Evolutionary conservation across 1,140 invertebrate genomes (phyloP), one percentile per base, ranked within the genome.

Genomic region (Listronotus bonariensis): DNA sequence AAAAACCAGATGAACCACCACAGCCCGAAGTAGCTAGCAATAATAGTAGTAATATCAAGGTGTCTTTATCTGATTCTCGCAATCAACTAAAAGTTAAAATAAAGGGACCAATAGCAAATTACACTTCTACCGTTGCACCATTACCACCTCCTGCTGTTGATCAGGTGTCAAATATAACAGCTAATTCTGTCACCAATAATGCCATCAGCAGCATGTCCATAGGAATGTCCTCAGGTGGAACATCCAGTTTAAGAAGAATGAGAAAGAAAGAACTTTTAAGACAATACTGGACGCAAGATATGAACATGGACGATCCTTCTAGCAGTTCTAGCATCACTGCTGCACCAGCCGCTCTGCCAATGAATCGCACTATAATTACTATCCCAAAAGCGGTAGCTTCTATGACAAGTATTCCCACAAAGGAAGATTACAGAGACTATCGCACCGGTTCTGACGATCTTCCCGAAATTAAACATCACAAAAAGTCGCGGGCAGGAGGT

Each of bases 71-170:
- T 9, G 91, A 90, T 76, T 88, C 90, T 0, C 80, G 91, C 14
- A 93, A 93, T 79, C 92, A 93, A 72, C 76, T 95, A 0, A 95
- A 95, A 76, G 88, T 95, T 0, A 95, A 95, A 78, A 95, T 95
- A 64, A 95, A 95, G 78, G 92, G 92, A 10, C 92, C 92, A 0
- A 91, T 93, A 71, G 88, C 89, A 0, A 91, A 91, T 72, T 92
- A 92, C 49, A 82, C 86, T 0, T 79, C 86, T 2, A 79, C 80
- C 6, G 77, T 81, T 10, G 74, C 80, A 43, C 76, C 82, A 8
- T 80, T 84, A 68, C 86, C 85, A 46, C 78, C 80, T 31, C 78
- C 81, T 14, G 80, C 80, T 57, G 57, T 72, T 45, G 66, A 72
- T 51, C 68, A 74, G 6, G 73, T 77, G 34, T 32, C 70, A 5